Evolutionary conservation across 2,888 invertebrate genomes (phyloP).

Genomic region (Tortricodes alternella): DNA sequence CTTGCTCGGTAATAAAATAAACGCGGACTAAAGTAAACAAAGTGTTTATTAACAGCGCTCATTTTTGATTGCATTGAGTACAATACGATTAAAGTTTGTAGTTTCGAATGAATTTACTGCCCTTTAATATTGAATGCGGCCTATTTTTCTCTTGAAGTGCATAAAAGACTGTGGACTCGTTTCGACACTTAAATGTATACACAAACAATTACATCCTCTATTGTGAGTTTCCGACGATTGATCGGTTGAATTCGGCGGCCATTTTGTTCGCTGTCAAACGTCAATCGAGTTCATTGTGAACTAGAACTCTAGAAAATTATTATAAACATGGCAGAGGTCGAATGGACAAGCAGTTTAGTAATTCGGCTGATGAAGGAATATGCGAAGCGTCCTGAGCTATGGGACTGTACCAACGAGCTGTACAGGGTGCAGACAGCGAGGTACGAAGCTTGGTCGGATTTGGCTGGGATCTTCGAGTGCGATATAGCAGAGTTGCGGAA

Average conservation of each 20-base stretch:
- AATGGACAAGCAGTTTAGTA: conserved; percentile 63
- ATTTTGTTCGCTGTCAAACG: not conserved
- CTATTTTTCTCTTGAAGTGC: too few relatives aligned
- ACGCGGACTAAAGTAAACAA: not conserved
- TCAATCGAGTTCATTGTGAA: conserved; percentile 22
- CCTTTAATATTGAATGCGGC: too few relatives aligned
- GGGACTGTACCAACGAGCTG: conserved; percentile 56
- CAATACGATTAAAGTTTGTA: too few relatives aligned
- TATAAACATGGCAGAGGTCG: conserved; percentile 50
- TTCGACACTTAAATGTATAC: not conserved
- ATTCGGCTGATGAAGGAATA: conserved; percentile 60
- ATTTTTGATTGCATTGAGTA: too few relatives aligned
- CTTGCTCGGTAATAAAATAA: not conserved
- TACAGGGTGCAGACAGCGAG: conserved; percentile 60
- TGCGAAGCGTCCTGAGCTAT: conserved; percentile 53
- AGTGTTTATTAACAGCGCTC: not conserved
- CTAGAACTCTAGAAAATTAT: conserved; percentile 6
- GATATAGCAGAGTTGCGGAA: conserved; percentile 63
- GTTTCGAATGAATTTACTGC: too few relatives aligned
- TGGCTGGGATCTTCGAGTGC: conserved; percentile 61
- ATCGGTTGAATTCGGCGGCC: not conserved
- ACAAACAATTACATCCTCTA: too few relatives aligned
- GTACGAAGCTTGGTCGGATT: conserved; percentile 61
- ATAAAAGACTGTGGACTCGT: not conserved
- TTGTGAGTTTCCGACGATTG: not conserved